Conservation (phyloP, 92 coral and sea anemone species). For the Epizoanthus scotinus region DNA sequence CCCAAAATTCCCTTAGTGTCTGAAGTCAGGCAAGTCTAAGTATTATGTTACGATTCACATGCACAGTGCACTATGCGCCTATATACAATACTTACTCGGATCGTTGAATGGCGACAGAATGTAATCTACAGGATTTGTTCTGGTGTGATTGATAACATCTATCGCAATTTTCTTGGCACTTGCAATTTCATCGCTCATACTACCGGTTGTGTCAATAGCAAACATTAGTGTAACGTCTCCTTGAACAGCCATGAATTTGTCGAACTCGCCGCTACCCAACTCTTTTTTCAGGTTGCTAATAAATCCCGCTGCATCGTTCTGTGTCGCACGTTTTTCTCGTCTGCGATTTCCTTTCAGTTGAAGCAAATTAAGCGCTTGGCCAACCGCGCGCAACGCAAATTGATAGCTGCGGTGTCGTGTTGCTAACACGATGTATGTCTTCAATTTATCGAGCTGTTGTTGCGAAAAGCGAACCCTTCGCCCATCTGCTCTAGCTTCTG, state of each 20-base stretch:
- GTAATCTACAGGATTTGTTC: slow-evolving; percentile 77
- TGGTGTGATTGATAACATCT: slow-evolving; percentile 70
- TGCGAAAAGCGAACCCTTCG: slow-evolving; percentile 7
- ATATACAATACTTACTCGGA: slow-evolving; percentile 3
- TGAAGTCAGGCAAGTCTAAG: too few species aligned
- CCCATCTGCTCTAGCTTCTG: slow-evolving; percentile 60
- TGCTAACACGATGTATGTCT: slow-evolving; percentile 47
- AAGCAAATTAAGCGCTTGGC: slow-evolving; percentile 54
- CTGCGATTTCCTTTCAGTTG: slow-evolving; percentile 24
- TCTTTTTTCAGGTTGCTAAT: slow-evolving; percentile 58
- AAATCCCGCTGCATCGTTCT: slow-evolving; percentile 55
- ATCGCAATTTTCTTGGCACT: slow-evolving; percentile 79
- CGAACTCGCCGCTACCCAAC: slow-evolving; percentile 64
- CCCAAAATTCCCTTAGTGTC: too few species aligned
- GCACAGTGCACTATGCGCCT: too few species aligned
- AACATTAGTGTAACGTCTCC: slow-evolving; percentile 94
- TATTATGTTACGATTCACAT: too few species aligned
- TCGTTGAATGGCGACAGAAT: slow-evolving; percentile 82
- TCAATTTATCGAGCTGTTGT: slow-evolving; percentile 2
- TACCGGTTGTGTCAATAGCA: slow-evolving; percentile 93
- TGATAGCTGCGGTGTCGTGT: slow-evolving; percentile 49
- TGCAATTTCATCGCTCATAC: slow-evolving; percentile 78
- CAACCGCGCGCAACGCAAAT: slow-evolving; percentile 51
- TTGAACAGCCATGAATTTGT: slow-evolving; percentile 84
- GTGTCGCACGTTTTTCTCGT: slow-evolving; percentile 63